Evolutionary conservation across 2,797 vertebrate genomes (phyloP), one percentile per base, ranked within the genome.

Genomic region (Danionella dracula): DNA sequence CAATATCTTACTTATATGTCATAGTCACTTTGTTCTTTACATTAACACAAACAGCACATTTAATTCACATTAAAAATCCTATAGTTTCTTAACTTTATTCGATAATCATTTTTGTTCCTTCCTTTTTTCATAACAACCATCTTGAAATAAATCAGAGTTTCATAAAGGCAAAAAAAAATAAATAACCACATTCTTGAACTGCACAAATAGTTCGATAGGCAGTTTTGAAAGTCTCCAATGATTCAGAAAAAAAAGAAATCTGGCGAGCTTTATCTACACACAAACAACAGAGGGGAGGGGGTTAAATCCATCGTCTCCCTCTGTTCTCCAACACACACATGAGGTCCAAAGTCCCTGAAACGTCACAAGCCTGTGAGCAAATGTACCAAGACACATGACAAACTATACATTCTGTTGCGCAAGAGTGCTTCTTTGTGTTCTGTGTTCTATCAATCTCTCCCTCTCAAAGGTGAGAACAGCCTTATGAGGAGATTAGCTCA

Each of bases 331-430:
- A 6, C 17, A 50, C 40, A 65, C 31, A 55, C 50, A n/a, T 4
- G 62, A 29, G 61, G 54, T 57, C 34, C 50, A 70, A 63, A 63
- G 59, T 63, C 44, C 44, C 59, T 2, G 2, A 50, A 63, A 63
- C 9, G 54, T 70, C 51, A 70, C 45, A 64, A 38, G 67, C 51
- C 58, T 35, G 23, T 41, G 15, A 44, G 57, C 53, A 57, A 57
- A 70, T 56, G 63, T 27, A 40, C 35, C 42, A 49, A 55, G 23
- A 44, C 68, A 56, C 60, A 70, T 70, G 60, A 64, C 68, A 50
- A 56, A 27, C 51, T 35, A 56, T 64, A 57, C 60, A 64, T 50
- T 65, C 50, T 38, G 27, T 65, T 46, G 32, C 37, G 62, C 15
- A 65, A 46, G 38, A 37, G 31, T 4, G 7, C 19, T 54, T 21